These are phyloP conservation scores for Drosophila funebris DNA, from an alignment of 1,140 invertebrate genomes.

Conservation along the genomic window DNA sequence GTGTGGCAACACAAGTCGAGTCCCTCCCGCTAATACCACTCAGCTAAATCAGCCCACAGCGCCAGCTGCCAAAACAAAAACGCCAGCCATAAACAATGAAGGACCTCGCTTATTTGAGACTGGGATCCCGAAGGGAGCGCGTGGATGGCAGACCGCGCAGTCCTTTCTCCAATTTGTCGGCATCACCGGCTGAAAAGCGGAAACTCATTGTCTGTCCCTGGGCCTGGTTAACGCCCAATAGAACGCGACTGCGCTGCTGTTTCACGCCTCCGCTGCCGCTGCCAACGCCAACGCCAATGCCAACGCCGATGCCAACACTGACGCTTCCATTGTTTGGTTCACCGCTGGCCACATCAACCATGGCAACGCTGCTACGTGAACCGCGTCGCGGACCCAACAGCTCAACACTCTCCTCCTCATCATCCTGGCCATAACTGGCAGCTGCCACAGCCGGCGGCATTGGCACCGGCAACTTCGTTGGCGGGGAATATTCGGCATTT, in stretches of 20 bases:
- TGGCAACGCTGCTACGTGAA: conserved; percentile 26
- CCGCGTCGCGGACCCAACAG: conserved; percentile 58
- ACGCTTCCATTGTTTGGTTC: neutral
- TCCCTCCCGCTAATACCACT: neutral
- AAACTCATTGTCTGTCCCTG: conserved; percentile 70
- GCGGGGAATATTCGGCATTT: conserved; percentile 62
- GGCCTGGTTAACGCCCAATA: conserved; percentile 42
- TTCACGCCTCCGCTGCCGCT: neutral
- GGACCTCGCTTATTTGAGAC: conserved; percentile 54
- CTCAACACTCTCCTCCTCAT: conserved; percentile 69
- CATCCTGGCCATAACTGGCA: conserved; percentile 41
- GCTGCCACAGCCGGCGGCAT: conserved; percentile 11
- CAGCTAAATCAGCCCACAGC: neutral
- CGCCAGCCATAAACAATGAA: conserved; percentile 21
- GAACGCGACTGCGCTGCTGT: conserved; percentile 42
- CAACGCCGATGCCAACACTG: neutral
- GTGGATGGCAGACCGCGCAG: conserved; percentile 72
- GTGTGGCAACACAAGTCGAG: neutral
- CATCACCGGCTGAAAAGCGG: conserved; percentile 83
- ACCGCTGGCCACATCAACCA: conserved; percentile 18
- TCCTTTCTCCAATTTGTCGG: conserved; percentile 82
- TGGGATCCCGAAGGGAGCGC: conserved; percentile 74
- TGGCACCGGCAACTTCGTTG: conserved; percentile 55
- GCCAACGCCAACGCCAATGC: neutral
- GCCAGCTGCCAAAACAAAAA: conserved; percentile 15